Conservation (phyloP, 2,888 invertebrate species). For the Watsonalla binaria region DNA sequence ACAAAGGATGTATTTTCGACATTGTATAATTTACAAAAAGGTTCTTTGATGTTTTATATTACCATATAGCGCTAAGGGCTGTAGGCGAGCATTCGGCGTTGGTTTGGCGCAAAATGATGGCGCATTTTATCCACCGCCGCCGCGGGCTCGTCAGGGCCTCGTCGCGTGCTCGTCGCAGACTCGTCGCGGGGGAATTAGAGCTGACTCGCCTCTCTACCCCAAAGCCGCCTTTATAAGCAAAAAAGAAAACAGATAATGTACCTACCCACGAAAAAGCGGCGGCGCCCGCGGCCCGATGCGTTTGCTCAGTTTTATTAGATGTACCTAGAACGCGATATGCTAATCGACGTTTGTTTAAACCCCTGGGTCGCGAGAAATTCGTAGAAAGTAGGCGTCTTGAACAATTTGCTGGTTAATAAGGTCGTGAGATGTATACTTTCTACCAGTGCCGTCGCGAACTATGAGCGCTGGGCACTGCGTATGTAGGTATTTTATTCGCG, state of each 20-base stretch:
- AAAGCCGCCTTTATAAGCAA: constrained; percentile 24
- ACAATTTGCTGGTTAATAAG: too few relatives aligned
- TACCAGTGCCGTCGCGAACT: too few relatives aligned
- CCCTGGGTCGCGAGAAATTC: too few relatives aligned
- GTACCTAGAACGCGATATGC: too few relatives aligned
- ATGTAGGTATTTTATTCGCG: too few relatives aligned
- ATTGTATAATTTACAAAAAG: neutral
- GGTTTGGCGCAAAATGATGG: constrained; percentile 14
- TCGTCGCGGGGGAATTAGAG: constrained; percentile 28
- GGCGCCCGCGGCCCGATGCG: neutral
- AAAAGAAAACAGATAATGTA: constrained; percentile 11
- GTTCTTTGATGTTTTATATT: neutral
- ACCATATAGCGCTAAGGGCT: neutral
- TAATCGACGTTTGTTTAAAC: too few relatives aligned
- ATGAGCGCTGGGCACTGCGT: too few relatives aligned
- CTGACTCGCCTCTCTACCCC: constrained; percentile 12
- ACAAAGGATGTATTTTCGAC: neutral
- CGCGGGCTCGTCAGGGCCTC: constrained; percentile 8
- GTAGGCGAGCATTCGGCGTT: constrained; percentile 2
- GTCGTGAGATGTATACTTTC: too few relatives aligned
- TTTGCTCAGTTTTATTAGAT: neutral
- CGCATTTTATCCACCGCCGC: constrained; percentile 24
- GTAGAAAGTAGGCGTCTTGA: too few relatives aligned
- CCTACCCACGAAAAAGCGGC: neutral
- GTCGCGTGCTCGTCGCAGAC: constrained; percentile 2